Conservation (phyloP, 2,888 invertebrate species). For the Sicus ferrugineus region DNA sequence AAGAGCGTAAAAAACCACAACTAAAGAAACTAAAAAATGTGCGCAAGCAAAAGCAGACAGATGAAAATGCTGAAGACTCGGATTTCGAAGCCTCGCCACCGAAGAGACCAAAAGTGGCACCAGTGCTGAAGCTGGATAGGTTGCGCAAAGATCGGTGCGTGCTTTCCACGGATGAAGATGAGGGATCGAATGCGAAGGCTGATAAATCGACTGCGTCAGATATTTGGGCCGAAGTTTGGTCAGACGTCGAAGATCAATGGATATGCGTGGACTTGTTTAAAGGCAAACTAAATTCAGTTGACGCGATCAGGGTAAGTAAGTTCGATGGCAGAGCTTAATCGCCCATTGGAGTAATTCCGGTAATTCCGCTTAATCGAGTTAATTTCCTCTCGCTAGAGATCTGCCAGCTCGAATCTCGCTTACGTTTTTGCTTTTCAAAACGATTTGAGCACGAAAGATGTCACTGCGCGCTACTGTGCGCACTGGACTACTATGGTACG, state of each 20-base stretch:
- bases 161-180: slow-evolving; percentile 71
- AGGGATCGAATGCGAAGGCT: slow-evolving; percentile 61
- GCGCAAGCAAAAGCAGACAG: slow-evolving; percentile 15
- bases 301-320: slow-evolving; percentile 77
- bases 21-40: slow-evolving; percentile 44
- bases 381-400: slow-evolving; percentile 69
- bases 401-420: slow-evolving; percentile 77
- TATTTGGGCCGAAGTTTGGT: slow-evolving; percentile 87
- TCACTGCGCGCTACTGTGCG: slow-evolving; percentile 86
- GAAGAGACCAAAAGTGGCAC: slow-evolving; percentile 51
- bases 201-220: slow-evolving; percentile 64
- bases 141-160: slow-evolving; percentile 67
- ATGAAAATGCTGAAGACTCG: slow-evolving; percentile 51
- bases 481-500: slow-evolving; percentile 85
- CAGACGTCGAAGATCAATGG: slow-evolving; percentile 88
- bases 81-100: slow-evolving; percentile 54
- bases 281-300: slow-evolving; percentile 78
- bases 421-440: slow-evolving; percentile 90
- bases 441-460: slow-evolving; percentile 82
- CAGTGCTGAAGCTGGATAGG: slow-evolving; percentile 47
- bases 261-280: slow-evolving; percentile 81
- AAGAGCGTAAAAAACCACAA: slow-evolving; percentile 42
- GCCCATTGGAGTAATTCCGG: too few species aligned
- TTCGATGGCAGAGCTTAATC: too few species aligned
- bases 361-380: too few species aligned